phyloP scores from a whole-genome alignment of 2,113 vertebrate genomes.

The Elachura formosa region DNA sequence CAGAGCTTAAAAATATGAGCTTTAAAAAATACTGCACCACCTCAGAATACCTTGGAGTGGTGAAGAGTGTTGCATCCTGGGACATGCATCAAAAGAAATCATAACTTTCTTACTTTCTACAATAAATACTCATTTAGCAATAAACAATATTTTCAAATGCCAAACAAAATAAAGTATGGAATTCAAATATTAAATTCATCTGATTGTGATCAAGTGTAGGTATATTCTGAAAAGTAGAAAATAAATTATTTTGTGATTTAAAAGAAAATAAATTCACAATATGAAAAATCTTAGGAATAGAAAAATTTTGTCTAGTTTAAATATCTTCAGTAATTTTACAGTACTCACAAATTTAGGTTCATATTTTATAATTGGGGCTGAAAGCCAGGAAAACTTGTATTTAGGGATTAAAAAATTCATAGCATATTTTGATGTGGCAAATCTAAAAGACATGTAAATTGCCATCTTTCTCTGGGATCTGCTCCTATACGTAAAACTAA shows the following conservation, averaged over 20 bases:
- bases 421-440: not conserved
- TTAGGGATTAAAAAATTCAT: not conserved
- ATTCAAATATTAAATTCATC: not conserved
- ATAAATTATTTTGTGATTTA: rapidly evolving
- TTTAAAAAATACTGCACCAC: not conserved
- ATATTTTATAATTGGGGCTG: not conserved
- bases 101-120: not conserved
- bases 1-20: not conserved
- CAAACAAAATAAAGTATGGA: not conserved
- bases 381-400: not conserved
- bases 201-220: rapidly evolving
- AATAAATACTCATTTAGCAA: not conserved
- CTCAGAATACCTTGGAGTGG: not conserved
- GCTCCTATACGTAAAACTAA: not conserved
- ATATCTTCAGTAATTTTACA: not conserved
- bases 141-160: not conserved
- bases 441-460: not conserved
- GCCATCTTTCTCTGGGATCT: not conserved
- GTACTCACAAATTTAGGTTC: not conserved
- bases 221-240: not conserved
- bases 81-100: not conserved
- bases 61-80: not conserved
- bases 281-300: not conserved
- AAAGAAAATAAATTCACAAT: not conserved
- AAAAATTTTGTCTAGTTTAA: not conserved